Conservation (phyloP, 2,888 invertebrate species). For the Zele albiditarsus region DNA sequence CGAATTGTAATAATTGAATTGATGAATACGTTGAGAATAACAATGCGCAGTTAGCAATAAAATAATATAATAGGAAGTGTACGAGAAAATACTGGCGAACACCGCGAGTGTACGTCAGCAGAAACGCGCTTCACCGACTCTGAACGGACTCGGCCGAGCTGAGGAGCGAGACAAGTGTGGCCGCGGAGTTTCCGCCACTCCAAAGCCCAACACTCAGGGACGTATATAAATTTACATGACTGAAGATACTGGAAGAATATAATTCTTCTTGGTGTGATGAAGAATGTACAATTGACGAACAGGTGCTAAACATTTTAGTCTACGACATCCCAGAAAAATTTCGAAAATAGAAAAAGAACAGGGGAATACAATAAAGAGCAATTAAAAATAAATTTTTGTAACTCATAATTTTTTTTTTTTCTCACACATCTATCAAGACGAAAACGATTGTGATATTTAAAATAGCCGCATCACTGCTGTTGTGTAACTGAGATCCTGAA, state of each 20-base stretch:
- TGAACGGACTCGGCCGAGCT: conserved; percentile 60
- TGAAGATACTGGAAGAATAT: conserved; percentile 1
- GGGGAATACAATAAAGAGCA: not conserved
- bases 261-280: not conserved
- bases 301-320: not conserved
- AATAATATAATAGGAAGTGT: conserved; percentile 11
- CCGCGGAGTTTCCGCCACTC: conserved; percentile 60
- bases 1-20: not conserved
- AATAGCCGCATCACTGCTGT: not conserved
- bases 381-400: not conserved
- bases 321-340: not conserved
- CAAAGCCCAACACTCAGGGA: conserved; percentile 61
- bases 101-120: conserved; percentile 65
- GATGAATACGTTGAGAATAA: not conserved
- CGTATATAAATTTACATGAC: conserved; percentile 45
- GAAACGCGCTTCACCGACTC: conserved; percentile 63
- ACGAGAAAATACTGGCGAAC: conserved; percentile 20
- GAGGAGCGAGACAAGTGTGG: conserved; percentile 63
- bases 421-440: not conserved
- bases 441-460: not conserved
- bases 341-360: not conserved
- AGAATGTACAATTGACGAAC: not conserved
- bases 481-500: not conserved
- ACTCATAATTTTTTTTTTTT: not conserved
- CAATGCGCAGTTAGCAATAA: conserved; percentile 3